A percentile compares a stretch with the other conserved stretches of the same genome.
phyloP scores from a whole-genome alignment of 1,140 invertebrate genomes.

The Drosophila nasuta region DNA sequence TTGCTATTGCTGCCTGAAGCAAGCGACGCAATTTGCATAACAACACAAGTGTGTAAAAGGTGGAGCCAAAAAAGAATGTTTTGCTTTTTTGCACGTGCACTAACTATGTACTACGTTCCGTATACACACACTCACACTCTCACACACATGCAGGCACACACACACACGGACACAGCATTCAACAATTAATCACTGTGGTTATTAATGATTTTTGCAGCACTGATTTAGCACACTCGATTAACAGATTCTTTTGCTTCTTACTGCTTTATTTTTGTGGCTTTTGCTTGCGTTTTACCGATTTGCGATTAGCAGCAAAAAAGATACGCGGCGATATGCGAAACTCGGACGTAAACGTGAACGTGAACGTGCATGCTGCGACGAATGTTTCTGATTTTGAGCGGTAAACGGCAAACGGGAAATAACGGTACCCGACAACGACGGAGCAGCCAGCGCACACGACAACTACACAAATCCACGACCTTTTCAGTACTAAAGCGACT shows the following conservation, averaged over 20 bases:
- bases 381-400: conserved; percentile 29
- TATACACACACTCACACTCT: conserved; percentile 26
- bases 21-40: conserved; percentile 72
- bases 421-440: conserved; percentile 15
- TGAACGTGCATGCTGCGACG: conserved; percentile 4
- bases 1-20: conserved; percentile 58
- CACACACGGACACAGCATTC: conserved; percentile 18
- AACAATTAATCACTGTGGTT: conserved; percentile 50
- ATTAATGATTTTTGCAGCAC: conserved; percentile 34
- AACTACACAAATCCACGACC: conserved; percentile 84
- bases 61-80: conserved; percentile 28
- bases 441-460: conserved; percentile 52
- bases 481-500: conserved; percentile 82
- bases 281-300: conserved; percentile 3
- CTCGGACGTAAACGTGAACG: not conserved
- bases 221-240: conserved; percentile 39
- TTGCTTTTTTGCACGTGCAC: conserved; percentile 41
- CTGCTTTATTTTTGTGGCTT: not conserved
- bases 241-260: conserved; percentile 1
- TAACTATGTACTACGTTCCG: conserved; percentile 12
- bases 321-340: conserved; percentile 13
- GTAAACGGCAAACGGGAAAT: conserved; percentile 29
- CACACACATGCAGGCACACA: not conserved
- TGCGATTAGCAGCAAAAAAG: conserved; percentile 9
- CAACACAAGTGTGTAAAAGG: conserved; percentile 53